Conservation (phyloP, 2,797 vertebrate species). For the Heliangelus exortis region DNA sequence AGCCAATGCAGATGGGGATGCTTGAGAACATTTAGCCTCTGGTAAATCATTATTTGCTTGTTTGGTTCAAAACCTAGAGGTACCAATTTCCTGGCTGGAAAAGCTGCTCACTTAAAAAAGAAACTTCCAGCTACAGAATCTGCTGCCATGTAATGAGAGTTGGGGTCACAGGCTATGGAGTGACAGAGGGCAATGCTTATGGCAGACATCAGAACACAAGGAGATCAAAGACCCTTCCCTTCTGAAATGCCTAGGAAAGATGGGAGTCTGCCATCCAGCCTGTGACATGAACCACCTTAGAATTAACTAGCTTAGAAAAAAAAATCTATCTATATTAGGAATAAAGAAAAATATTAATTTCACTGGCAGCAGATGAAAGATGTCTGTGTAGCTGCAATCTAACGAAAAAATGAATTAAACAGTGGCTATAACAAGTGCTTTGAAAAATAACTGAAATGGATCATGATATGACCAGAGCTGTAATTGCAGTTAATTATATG, state of each 20-base stretch:
- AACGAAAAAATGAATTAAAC: conserved; percentile 77
- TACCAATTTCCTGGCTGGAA: not conserved
- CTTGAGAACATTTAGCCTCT: not conserved
- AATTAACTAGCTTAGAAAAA: conserved; percentile 68
- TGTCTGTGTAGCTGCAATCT: conserved; percentile 70
- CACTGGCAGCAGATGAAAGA: conserved; percentile 75
- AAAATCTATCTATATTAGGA: conserved; percentile 63
- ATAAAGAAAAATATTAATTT: conserved; percentile 78
- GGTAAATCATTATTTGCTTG: not conserved
- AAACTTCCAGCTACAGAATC: not conserved
- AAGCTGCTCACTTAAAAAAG: not conserved
- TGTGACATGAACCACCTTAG: conserved; percentile 61
- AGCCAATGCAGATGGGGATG: not conserved
- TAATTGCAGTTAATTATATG: conserved; percentile 72
- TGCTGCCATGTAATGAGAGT: not conserved
- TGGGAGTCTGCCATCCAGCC: conserved; percentile 28
- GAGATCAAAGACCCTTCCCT: conserved; percentile 41
- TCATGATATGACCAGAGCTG: conserved; percentile 54
- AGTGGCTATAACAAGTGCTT: conserved; percentile 66
- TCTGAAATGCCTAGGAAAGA: conserved; percentile 43
- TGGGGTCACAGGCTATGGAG: not conserved
- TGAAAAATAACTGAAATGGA: conserved; percentile 76
- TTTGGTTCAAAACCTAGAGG: not conserved
- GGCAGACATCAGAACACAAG: conserved; percentile 39
- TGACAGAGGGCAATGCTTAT: not conserved